Evolutionary conservation across 2,888 invertebrate species (phyloP), one percentile per base, ranked within the genome.

Genomic region (Polylopha cassiicola): DNA sequence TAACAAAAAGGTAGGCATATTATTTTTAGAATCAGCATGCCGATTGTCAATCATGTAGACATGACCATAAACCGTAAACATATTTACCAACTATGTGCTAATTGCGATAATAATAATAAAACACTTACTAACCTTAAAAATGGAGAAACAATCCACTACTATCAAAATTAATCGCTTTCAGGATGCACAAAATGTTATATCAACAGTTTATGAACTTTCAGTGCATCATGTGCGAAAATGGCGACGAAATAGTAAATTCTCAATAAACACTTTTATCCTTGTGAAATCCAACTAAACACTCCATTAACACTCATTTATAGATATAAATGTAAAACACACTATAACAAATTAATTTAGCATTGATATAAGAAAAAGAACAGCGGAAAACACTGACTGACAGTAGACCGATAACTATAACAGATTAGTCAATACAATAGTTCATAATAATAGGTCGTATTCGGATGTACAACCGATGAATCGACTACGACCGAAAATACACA

Each of bases 221-320:
- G 58, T 50, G 51, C 55, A 62, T 45, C 50, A 60, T 57, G 48
- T 57, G 57, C 30, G 63, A 67, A 69, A 65, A 69, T 69, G 70
- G 68, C 70, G 70, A 69, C 68, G 47, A 54, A 50, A 51, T 53
- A 43, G 48, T 48, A 42, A 41, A 30, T 30, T 36, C 30, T 36
- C 41, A 34, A 24, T 16, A 21, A 16, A 29, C 29, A 30, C 13
- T 41, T 41, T 41, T 16, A 29, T 41, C 16, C 13, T 24, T 24
- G 16, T 36, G 34, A 33, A 18, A 18, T 20, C 27, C 27, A 26
- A 3, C 18, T 13, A 18, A 34, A 29, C 39, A 41, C 29, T 30
- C 20, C 29, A 34, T 8, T 30, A 23, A n/a, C n/a, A n/a, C n/a
- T n/a, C n/a, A n/a, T n/a, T n/a, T n/a, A n/a, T n/a, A n/a, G n/a